Conservation (phyloP, 2,113 vertebrate genomes). For the Pyxicephalus adspersus region DNA sequence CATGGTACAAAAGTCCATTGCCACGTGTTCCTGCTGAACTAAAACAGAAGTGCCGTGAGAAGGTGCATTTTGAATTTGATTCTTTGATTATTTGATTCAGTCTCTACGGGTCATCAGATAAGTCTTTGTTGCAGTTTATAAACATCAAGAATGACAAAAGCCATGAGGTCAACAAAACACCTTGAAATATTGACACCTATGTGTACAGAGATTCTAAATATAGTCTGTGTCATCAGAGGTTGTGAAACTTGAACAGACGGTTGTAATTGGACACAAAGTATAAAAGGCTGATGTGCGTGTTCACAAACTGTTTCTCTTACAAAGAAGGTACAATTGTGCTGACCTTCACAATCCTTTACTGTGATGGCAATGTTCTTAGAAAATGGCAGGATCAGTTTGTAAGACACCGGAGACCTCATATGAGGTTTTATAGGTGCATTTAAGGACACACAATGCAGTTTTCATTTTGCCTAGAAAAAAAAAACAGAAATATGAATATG, state of each 20-base stretch:
- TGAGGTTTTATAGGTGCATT: too few species aligned
- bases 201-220: conserved; percentile 21
- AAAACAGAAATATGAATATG: too few species aligned
- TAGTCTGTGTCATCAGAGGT: conserved; percentile 38
- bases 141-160: neutral
- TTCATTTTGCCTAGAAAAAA: too few species aligned
- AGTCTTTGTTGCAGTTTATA: conserved; percentile 12
- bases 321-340: neutral
- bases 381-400: neutral
- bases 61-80: conserved; percentile 3
- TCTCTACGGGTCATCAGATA: neutral
- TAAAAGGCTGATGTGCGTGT: conserved; percentile 6
- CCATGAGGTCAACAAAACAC: conserved; percentile 29
- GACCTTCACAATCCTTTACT: neutral
- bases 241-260: conserved; percentile 14
- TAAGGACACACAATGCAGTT: too few species aligned
- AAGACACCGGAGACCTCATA: too few species aligned
- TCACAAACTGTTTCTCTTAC: neutral
- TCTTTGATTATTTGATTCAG: too few species aligned
- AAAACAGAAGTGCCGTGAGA: too few species aligned
- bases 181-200: conserved; percentile 44
- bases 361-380: neutral
- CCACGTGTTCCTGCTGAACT: too few species aligned
- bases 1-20: too few species aligned
- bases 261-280: conserved; percentile 23